These are phyloP conservation scores for Zosterops pallidus DNA, from an alignment of 2,113 vertebrate species.

Conservation along the genomic window DNA sequence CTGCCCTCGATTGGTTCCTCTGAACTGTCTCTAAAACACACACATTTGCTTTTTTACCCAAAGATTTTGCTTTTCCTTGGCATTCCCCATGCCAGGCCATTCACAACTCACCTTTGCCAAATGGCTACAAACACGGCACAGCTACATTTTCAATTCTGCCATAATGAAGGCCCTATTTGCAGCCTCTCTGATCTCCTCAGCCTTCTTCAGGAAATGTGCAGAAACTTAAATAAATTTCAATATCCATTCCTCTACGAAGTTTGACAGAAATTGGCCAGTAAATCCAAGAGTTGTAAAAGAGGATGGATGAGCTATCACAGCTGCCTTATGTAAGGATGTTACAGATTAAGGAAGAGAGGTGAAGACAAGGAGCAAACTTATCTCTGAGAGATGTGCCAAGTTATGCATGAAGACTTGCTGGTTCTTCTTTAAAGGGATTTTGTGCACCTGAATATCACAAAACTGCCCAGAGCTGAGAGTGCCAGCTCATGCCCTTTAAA, in stretches of 20 bases:
- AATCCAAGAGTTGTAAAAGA: background rate
- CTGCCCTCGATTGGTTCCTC: accelerated
- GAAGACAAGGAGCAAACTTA: background rate
- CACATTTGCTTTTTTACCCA: background rate
- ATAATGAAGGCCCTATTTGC: background rate
- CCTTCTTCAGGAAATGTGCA: background rate
- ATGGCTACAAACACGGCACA: background rate
- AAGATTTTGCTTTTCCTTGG: slow-evolving; percentile 18
- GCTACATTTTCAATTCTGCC: background rate
- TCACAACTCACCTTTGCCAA: background rate
- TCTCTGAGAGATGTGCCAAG: background rate
- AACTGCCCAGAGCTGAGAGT: background rate
- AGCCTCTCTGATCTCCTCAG: background rate
- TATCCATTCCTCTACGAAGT: background rate
- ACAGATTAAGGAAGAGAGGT: background rate
- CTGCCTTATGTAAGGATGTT: background rate
- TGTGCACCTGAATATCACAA: background rate
- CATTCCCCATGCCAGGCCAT: slow-evolving; percentile 9
- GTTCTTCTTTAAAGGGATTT: background rate
- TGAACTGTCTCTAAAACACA: background rate
- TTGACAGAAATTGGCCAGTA: background rate
- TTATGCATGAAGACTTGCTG: background rate
- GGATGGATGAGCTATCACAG: background rate
- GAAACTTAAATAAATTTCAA: background rate
- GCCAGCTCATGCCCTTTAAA: background rate